Evolutionary conservation across 2,888 invertebrate species (phyloP), one percentile per base, ranked within the genome.

Genomic region (Capitulum mitella): DNA sequence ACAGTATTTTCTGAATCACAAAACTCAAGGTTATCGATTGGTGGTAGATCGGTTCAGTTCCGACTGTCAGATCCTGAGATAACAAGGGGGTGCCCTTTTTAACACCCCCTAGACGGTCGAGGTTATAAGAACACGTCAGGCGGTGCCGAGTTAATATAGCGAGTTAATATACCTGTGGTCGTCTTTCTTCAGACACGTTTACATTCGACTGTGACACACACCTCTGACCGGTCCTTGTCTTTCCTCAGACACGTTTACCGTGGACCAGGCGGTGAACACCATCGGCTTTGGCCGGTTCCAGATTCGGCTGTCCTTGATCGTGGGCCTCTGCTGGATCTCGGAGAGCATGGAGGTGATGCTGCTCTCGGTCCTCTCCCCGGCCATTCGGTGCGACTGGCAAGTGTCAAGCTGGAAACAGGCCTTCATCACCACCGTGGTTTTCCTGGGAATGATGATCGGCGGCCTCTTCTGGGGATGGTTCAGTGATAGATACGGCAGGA

Each of bases 341-440:
- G 97, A 97, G 86, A 95, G 96, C 79, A 97, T 97, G 97, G 97
- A 97, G 87, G 97, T 97, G 94, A 97, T 97, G 84, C 95, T 98
- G 83, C 87, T 97, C 58, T 95, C 95, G 83, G 95, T 98, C 81
- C 87, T 98, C 61, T 94, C 95, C 29, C 97, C 97, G 22, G 95
- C 97, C 0, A 87, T 98, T 78, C 95, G 95, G 84, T 98, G 97
- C 86, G 93, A 94, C 85, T 97, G 97, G 97, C 92, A 92, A 84
- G 93, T 98, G 81, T 90, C 91, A 84, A 91, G 93, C 85, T 94
- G 94, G 86, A 93, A 95, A 84, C 95, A 97, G 88, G 97, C 97
- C 34, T 87, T 95, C 48, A 93, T 96, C 22, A 97, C 97, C 78
- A 97, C 96, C 80, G 92, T 96, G 83, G 83, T 83, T 48, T 82